phyloP scores from a whole-genome alignment of 1,140 invertebrate species.

The Pteromalus puparum region DNA sequence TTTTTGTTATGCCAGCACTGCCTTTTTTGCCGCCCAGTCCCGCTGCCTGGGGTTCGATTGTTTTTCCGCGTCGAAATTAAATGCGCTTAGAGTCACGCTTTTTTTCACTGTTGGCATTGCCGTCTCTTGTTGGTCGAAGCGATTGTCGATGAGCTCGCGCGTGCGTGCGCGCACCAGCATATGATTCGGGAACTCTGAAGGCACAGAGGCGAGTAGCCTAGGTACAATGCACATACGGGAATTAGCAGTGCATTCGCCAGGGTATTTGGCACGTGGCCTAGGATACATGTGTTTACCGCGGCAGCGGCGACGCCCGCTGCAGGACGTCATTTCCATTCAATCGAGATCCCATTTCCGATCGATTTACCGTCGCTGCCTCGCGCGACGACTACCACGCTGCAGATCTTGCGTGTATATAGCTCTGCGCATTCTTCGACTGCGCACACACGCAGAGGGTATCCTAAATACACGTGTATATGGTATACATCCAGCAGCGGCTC shows the following conservation, averaged over 20 bases:
- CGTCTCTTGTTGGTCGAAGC: not conserved
- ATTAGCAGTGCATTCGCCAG: constrained; percentile 22
- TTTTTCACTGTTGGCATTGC: too few relatives aligned
- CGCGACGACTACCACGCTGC: constrained; percentile 14
- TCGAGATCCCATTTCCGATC: constrained; percentile 67
- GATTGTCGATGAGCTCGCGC: not conserved
- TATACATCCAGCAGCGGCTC: not conserved
- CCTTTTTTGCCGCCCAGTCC: not conserved
- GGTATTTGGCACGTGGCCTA: constrained; percentile 33
- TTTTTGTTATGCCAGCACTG: not conserved
- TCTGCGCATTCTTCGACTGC: not conserved
- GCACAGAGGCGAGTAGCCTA: not conserved
- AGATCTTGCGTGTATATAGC: constrained; percentile 8
- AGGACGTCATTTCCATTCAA: constrained; percentile 66
- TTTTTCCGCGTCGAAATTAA: not conserved
- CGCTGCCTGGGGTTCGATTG: not conserved
- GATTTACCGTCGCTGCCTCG: constrained; percentile 40
- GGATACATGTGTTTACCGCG: constrained; percentile 61
- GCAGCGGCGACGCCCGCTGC: constrained; percentile 55
- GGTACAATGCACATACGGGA: not conserved
- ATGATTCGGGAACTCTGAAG: not conserved
- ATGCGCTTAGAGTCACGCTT: not conserved
- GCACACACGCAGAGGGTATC: not conserved
- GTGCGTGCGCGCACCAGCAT: not conserved
- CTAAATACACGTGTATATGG: not conserved